phyloP scores from a whole-genome alignment of 1,140 invertebrate species.

The Tyrophagus putrescentiae region DNA sequence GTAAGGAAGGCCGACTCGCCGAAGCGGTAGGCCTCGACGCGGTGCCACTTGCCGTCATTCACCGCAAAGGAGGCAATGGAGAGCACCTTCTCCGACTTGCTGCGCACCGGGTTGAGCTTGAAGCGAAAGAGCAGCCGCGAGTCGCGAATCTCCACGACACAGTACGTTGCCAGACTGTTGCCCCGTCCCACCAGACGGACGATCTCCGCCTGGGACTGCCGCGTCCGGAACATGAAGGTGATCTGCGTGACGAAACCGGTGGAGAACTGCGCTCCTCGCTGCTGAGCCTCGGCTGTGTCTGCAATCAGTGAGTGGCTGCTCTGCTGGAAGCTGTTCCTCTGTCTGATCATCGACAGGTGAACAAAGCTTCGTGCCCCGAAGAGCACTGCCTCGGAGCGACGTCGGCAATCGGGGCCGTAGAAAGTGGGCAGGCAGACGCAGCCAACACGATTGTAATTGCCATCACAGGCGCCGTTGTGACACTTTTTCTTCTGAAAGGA shows the following conservation, averaged over 20 bases:
- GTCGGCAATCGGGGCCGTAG: slow-evolving; percentile 68
- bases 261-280: slow-evolving; percentile 44
- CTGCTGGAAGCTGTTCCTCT: too few species aligned
- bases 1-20: slow-evolving; percentile 84
- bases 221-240: slow-evolving; percentile 74
- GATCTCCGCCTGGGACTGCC: slow-evolving; percentile 75
- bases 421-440: slow-evolving; percentile 83
- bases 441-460: slow-evolving; percentile 62
- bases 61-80: slow-evolving; percentile 77
- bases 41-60: slow-evolving; percentile 94
- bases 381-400: slow-evolving; percentile 52
- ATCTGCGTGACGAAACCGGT: slow-evolving; percentile 74
- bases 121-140: slow-evolving; percentile 73
- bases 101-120: slow-evolving; percentile 70
- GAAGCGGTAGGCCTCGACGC: slow-evolving; percentile 59
- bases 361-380: slow-evolving; percentile 84
- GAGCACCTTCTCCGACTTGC: slow-evolving; percentile 60
- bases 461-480: slow-evolving; percentile 69
- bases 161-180: slow-evolving; percentile 75
- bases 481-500: slow-evolving; percentile 7
- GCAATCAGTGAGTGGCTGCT: too few species aligned
- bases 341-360: slow-evolving; percentile 6
- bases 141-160: slow-evolving; percentile 80
- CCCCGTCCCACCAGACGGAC: slow-evolving; percentile 79
- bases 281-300: background rate